Evolutionary conservation across 2,888 invertebrate genomes (phyloP).

Genomic region (Drosophila testacea): DNA sequence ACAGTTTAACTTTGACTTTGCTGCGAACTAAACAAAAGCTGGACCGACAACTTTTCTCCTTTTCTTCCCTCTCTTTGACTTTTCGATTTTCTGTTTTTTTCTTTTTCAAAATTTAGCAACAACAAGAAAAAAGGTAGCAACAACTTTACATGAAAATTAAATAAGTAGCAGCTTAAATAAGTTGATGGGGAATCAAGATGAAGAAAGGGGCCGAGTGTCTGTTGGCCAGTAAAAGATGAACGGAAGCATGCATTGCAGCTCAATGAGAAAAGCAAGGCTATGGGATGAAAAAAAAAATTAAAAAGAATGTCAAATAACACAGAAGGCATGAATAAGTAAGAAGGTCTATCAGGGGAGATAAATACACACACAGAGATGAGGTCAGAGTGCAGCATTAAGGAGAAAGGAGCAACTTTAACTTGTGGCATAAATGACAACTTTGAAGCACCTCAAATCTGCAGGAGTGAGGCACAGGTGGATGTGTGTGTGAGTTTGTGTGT

Average conservation of each 20-base stretch:
- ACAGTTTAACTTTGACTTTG: slow-evolving; percentile 34
- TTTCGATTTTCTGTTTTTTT: slow-evolving; percentile 2
- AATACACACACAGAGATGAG: slow-evolving; percentile 19
- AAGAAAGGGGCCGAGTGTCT: neutral
- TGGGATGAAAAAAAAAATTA: slow-evolving; percentile 22
- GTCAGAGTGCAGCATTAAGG: slow-evolving; percentile 45
- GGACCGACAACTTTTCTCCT: slow-evolving; percentile 25
- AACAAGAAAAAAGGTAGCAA: slow-evolving; percentile 22
- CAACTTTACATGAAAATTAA: slow-evolving; percentile 79
- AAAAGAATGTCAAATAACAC: slow-evolving; percentile 42
- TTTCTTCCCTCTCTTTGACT: neutral
- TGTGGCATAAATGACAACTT: slow-evolving; percentile 49
- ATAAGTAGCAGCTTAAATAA: slow-evolving; percentile 80
- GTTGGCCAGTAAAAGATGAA: slow-evolving; percentile 18
- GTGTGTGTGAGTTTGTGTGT: neutral
- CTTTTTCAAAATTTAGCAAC: slow-evolving; percentile 11
- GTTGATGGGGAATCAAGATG: slow-evolving; percentile 37
- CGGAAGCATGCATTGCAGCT: slow-evolving; percentile 37
- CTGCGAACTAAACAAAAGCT: slow-evolving; percentile 35
- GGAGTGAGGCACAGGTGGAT: slow-evolving; percentile 1
- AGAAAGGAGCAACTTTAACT: slow-evolving; percentile 12
- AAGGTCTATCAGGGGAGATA: slow-evolving; percentile 15
- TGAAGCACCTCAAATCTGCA: slow-evolving; percentile 31
- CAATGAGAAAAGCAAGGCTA: slow-evolving; percentile 29
- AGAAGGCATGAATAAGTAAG: slow-evolving; percentile 52